A percentile compares a stretch with the other conserved stretches of the same genome.
Conservation (phyloP, 2,797 vertebrate species). For the Gobio occitaniae region DNA sequence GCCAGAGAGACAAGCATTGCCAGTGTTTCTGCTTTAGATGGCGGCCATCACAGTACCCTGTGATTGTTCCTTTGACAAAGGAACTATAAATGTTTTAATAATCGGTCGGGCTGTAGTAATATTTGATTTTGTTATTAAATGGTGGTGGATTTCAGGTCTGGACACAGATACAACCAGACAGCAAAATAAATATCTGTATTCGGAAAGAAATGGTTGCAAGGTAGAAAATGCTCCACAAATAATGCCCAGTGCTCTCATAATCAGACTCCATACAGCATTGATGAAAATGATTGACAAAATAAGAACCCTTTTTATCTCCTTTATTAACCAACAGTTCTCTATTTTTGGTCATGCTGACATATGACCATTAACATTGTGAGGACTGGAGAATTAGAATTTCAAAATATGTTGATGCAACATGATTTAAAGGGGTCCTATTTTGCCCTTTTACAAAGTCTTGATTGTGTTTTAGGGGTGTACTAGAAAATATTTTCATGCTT, state of each 20-base stretch:
- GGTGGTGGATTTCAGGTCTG: conserved; percentile 36
- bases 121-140: conserved; percentile 19
- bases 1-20: not conserved
- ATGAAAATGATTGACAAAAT: conserved; percentile 17
- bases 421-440: not conserved
- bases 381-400: not conserved
- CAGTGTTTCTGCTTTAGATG: conserved; percentile 19
- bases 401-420: not conserved
- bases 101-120: conserved; percentile 1
- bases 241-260: conserved; percentile 65
- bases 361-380: conserved; percentile 18
- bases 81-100: not conserved
- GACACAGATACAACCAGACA: conserved; percentile 20
- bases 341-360: conserved; percentile 47
- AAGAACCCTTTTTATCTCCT: not conserved
- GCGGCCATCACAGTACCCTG: not conserved
- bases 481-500: no score
- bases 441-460: no score
- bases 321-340: not conserved
- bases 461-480: no score
- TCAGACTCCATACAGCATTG: conserved; percentile 26
- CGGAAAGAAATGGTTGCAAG: not conserved
- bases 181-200: not conserved
- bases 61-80: not conserved
- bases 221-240: conserved; percentile 55